These are phyloP conservation scores for Glossosoma conforme DNA, from an alignment of 1,140 invertebrate genomes.

Conservation along the genomic window DNA sequence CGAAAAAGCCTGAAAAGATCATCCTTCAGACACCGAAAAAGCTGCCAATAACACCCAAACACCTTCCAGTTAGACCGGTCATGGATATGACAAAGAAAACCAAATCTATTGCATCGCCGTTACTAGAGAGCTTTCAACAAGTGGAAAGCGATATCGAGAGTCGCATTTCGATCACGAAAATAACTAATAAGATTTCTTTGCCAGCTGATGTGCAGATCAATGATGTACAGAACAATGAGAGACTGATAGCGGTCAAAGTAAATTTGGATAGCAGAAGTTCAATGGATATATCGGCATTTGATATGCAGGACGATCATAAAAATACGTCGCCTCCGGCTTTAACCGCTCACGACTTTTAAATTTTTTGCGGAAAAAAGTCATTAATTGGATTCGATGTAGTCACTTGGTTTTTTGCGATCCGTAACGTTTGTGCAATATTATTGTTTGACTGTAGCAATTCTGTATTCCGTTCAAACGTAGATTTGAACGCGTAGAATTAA, in stretches of 20 bases:
- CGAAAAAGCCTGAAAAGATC: slow-evolving; percentile 19
- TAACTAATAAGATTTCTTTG: slow-evolving; percentile 40
- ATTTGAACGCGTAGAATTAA: no score
- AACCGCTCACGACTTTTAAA: slow-evolving; percentile 19
- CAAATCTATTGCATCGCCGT: slow-evolving; percentile 33
- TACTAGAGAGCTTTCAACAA: slow-evolving; percentile 36
- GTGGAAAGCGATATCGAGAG: slow-evolving; percentile 47
- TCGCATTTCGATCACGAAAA: slow-evolving; percentile 49
- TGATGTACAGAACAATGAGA: slow-evolving; percentile 7
- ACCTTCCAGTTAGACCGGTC: slow-evolving; percentile 20
- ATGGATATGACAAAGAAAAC: slow-evolving; percentile 47
- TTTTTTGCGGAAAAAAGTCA: not conserved
- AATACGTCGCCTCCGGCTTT: slow-evolving; percentile 5
- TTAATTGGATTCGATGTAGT: no score
- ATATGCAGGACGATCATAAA: slow-evolving; percentile 8
- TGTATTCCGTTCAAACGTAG: no score
- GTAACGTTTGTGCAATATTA: no score
- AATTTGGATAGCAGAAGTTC: slow-evolving; percentile 25
- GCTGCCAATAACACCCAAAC: slow-evolving; percentile 5
- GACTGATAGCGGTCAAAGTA: slow-evolving; percentile 25
- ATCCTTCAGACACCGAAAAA: slow-evolving; percentile 20
- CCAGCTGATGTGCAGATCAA: slow-evolving; percentile 1
- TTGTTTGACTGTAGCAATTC: no score
- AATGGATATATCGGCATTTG: slow-evolving; percentile 20
- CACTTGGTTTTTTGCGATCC: no score